A percentile compares a stretch with the other conserved stretches of the same genome.
These are phyloP conservation scores for Gorsachius magnificus DNA, from an alignment of 2,797 vertebrate genomes.

Conservation along the genomic window DNA sequence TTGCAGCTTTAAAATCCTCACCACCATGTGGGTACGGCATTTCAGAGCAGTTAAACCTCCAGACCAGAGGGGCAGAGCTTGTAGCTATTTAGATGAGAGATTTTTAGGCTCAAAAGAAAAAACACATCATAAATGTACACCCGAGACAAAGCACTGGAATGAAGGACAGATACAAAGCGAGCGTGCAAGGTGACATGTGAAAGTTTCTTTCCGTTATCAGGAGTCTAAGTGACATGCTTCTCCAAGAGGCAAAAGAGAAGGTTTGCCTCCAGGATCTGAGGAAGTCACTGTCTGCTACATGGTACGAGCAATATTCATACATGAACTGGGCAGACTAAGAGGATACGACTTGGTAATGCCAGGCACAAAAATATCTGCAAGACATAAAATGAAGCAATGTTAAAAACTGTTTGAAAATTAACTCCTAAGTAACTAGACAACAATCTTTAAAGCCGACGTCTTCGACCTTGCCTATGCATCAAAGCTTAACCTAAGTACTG, in stretches of 20 bases:
- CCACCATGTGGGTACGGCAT: accelerated
- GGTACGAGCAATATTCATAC: background rate
- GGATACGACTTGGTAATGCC: background rate
- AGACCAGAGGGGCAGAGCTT: background rate
- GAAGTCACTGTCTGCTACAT: background rate
- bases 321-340: background rate
- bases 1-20: background rate
- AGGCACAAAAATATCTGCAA: background rate
- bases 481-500: background rate
- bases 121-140: background rate
- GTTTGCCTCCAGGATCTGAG: background rate
- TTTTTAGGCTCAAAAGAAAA: background rate
- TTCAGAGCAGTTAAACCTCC: background rate
- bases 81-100: background rate
- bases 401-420: background rate
- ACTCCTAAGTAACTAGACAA: background rate
- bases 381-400: background rate
- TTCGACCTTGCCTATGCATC: background rate
- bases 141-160: background rate
- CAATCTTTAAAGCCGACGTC: background rate
- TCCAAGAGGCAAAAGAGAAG: background rate
- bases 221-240: accelerated
- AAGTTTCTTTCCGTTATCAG: background rate
- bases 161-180: background rate
- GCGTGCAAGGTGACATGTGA: accelerated